Conservation (phyloP, 2,888 invertebrate species). For the Carpatolechia fugitivella region DNA sequence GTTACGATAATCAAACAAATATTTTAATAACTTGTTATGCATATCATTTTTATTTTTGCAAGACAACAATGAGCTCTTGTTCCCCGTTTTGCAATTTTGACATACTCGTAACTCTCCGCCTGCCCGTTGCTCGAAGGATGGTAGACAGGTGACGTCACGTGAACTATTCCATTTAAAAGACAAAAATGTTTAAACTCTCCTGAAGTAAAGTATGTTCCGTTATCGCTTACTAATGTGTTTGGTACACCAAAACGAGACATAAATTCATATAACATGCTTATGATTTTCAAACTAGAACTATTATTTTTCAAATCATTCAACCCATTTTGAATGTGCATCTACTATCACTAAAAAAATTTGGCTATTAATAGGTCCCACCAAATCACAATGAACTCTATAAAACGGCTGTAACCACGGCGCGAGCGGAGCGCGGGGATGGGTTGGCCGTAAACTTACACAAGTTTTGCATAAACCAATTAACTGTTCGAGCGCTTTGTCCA, state of each 20-base stretch:
- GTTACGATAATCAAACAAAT: constrained; percentile 28
- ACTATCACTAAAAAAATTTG: constrained; percentile 23
- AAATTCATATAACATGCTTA: constrained; percentile 27
- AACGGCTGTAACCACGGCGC: constrained; percentile 12
- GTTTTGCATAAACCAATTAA: constrained; percentile 12
- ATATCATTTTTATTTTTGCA: constrained; percentile 17
- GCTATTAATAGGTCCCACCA: constrained; percentile 22
- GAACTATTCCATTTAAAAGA: constrained; percentile 25
- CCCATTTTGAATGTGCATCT: constrained; percentile 27
- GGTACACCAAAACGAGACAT: constrained; percentile 31
- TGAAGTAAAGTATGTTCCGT: constrained; percentile 27
- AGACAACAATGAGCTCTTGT: no score
- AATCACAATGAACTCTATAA: constrained; percentile 21
- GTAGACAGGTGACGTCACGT: constrained; percentile 27
- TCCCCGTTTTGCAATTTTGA: no score
- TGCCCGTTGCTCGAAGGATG: constrained; percentile 24
- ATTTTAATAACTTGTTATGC: constrained; percentile 21
- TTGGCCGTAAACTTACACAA: constrained; percentile 5
- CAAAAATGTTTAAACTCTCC: constrained; percentile 27
- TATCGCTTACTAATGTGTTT: constrained; percentile 28
- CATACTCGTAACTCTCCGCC: constrained; percentile 22
- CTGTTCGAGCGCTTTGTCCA: constrained; percentile 15
- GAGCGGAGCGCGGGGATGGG: constrained; percentile 4
- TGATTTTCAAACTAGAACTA: constrained; percentile 19
- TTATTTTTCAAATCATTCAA: constrained; percentile 18